Conservation (phyloP, 2,888 invertebrate genomes). For the Agriotes lineatus region DNA sequence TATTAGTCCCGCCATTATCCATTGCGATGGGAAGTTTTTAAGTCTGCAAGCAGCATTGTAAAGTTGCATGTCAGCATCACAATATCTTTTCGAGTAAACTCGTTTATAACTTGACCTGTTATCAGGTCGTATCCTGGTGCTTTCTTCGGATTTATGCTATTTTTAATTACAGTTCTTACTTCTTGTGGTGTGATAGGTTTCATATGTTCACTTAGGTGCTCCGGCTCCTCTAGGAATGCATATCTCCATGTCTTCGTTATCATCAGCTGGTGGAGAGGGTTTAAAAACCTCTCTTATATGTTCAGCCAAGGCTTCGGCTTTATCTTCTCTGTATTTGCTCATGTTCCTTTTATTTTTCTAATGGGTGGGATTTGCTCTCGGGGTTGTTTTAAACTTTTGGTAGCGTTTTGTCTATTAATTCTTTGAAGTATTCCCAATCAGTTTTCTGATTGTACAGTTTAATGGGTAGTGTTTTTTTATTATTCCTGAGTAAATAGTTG, state of each 20-base stretch:
- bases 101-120: constrained; percentile 4
- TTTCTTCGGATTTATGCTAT: constrained; percentile 14
- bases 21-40: constrained; percentile 12
- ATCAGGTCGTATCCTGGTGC: constrained; percentile 13
- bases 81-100: constrained; percentile 10
- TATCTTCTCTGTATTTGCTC: constrained; percentile 9
- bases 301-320: no score
- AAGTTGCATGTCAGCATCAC: constrained; percentile 10
- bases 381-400: constrained; percentile 19
- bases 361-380: constrained; percentile 7
- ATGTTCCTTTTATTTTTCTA: constrained; percentile 1
- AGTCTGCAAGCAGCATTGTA: constrained; percentile 15
- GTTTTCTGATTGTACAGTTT: not conserved
- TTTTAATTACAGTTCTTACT: constrained; percentile 21
- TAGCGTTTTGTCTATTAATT: not conserved
- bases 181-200: constrained; percentile 14
- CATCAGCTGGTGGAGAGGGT: constrained; percentile 5
- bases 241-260: constrained; percentile 10
- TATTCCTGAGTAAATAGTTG: no score
- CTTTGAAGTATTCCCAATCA: constrained; percentile 5
- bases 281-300: constrained; percentile 13
- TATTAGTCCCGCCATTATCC: constrained; percentile 3
- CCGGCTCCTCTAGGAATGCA: constrained; percentile 6
- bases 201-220: constrained; percentile 8
- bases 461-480: not conserved